Conservation (phyloP, 2,888 invertebrate species). For the Ichneumoninae sp. region DNA sequence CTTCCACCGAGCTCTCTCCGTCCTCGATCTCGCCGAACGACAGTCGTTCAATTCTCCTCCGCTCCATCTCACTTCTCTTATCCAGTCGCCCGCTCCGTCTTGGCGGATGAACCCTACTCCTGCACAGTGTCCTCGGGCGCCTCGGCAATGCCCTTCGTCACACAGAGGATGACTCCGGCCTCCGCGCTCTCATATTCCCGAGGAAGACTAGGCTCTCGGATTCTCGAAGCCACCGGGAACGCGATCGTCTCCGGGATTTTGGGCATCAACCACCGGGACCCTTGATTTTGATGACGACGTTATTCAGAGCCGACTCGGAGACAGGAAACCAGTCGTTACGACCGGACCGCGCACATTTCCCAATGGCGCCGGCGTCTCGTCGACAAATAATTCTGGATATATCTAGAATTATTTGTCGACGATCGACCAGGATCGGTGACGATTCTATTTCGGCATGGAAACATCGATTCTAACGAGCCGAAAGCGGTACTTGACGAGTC, state of each 20-base stretch:
- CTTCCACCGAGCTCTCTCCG: neutral
- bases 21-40: constrained; percentile 36
- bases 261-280: constrained; percentile 13
- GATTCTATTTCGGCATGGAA: neutral
- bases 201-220: constrained; percentile 23
- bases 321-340: constrained; percentile 15
- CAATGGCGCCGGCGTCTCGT: neutral
- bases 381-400: constrained; percentile 12
- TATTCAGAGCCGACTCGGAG: constrained; percentile 27
- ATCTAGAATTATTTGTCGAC: too few species aligned
- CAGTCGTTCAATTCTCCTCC: constrained; percentile 31
- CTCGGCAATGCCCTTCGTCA: constrained; percentile 65
- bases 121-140: constrained; percentile 58
- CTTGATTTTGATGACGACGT: constrained; percentile 29
- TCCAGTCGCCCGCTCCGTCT: constrained; percentile 38
- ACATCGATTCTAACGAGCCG: neutral
- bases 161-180: constrained; percentile 52
- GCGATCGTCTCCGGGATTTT: constrained; percentile 26
- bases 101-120: constrained; percentile 41
- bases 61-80: constrained; percentile 47
- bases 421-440: neutral
- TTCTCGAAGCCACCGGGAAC: constrained; percentile 6
- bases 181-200: constrained; percentile 40
- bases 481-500: neutral
- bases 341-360: neutral